phyloP scores from a whole-genome alignment of 1,140 invertebrate genomes.

The Gyrodactylus salaris region DNA sequence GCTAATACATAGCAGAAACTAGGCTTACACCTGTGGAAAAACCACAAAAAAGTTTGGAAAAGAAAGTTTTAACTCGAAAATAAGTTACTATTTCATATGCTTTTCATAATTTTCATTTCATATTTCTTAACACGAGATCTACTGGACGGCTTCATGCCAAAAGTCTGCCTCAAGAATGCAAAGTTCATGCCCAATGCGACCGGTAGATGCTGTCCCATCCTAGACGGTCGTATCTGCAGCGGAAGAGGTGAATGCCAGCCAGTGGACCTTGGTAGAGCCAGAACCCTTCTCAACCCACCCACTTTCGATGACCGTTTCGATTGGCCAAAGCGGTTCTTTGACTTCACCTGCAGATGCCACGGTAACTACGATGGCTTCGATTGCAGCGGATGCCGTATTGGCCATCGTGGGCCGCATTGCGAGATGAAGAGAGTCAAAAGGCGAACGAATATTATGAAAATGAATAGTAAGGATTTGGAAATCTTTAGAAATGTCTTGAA shows the following conservation, averaged over 20 bases:
- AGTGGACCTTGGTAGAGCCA: neutral
- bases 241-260: neutral
- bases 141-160: neutral
- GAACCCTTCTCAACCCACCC: neutral
- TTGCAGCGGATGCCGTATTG: neutral
- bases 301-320: neutral
- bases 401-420: neutral
- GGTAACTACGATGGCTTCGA: neutral
- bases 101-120: too few relatives aligned
- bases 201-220: neutral
- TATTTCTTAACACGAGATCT: too few relatives aligned
- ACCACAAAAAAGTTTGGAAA: too few relatives aligned
- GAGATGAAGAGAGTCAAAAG: neutral
- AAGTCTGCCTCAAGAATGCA: neutral
- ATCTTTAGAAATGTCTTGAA: neutral
- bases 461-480: neutral
- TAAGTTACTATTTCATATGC: too few relatives aligned
- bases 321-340: constrained; percentile 2
- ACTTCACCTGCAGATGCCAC: neutral
- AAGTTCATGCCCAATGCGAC: neutral
- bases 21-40: too few relatives aligned
- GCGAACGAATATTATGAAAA: neutral
- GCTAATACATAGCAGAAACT: too few relatives aligned
- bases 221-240: neutral
- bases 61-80: too few relatives aligned